A percentile compares a stretch with the other conserved stretches of the same genome.
Conservation (phyloP, 1,140 invertebrate species). For the Drosophila neocordata region DNA sequence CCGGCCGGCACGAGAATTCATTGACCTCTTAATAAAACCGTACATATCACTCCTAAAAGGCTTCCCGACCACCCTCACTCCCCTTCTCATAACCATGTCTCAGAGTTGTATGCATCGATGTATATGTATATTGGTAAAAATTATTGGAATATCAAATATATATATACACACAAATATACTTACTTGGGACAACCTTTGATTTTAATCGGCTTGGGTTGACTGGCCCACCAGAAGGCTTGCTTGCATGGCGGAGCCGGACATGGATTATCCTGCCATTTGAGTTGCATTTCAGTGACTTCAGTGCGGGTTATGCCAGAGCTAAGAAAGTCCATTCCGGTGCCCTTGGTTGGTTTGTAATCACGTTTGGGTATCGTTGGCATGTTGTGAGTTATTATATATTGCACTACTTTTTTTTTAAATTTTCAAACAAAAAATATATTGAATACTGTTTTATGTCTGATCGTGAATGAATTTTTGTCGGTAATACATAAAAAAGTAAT, state of each 20-base stretch:
- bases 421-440: constrained; percentile 36
- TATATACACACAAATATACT: too few relatives aligned
- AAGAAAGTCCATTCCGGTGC: constrained; percentile 56
- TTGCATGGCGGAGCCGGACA: constrained; percentile 76
- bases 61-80: background rate
- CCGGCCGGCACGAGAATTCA: constrained; percentile 40
- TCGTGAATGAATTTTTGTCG: constrained; percentile 41
- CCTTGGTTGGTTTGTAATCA: constrained; percentile 42
- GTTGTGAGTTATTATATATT: background rate
- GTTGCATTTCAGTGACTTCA: constrained; percentile 73
- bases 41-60: background rate
- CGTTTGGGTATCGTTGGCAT: constrained; percentile 78
- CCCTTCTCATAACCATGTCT: too few relatives aligned
- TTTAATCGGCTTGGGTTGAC: constrained; percentile 76
- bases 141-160: constrained; percentile 26
- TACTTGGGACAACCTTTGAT: constrained; percentile 77
- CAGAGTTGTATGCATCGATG: too few relatives aligned
- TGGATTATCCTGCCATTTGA: constrained; percentile 70
- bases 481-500: constrained; percentile 11
- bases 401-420: constrained; percentile 27
- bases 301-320: constrained; percentile 59
- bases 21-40: constrained; percentile 46
- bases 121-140: constrained; percentile 1
- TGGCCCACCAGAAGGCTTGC: constrained; percentile 78
- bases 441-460: constrained; percentile 5